Conservation (phyloP, 1,140 invertebrate species). For the Copidosoma floridanum region DNA sequence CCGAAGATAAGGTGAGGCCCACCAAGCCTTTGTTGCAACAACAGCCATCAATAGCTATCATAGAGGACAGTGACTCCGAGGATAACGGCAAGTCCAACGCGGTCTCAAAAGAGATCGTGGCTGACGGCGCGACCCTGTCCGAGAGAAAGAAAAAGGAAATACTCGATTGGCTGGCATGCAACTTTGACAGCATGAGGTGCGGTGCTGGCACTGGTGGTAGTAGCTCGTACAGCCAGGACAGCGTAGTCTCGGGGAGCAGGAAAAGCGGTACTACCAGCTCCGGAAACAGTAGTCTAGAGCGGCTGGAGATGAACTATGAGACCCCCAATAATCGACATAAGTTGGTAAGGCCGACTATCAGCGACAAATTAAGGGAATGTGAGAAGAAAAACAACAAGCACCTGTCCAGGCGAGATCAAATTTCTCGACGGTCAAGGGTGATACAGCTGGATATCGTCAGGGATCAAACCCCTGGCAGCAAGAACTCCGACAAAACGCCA, state of each 20-base stretch:
- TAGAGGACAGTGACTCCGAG: conserved; percentile 27
- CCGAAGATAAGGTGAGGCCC: no score
- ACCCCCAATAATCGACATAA: conserved; percentile 56
- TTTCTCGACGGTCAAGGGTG: not conserved
- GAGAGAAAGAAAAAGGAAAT: conserved; percentile 47
- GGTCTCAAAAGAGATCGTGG: conserved; percentile 17
- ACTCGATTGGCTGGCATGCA: conserved; percentile 44
- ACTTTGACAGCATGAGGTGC: conserved; percentile 35
- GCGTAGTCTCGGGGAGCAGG: conserved; percentile 35
- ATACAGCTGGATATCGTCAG: not conserved
- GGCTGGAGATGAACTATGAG: conserved; percentile 49
- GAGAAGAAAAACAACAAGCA: no score
- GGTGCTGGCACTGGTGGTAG: no score
- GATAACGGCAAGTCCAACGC: not conserved
- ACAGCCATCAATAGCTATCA: conserved; percentile 1
- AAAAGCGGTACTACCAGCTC: conserved; percentile 41
- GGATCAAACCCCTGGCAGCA: conserved; percentile 2
- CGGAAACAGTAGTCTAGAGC: conserved; percentile 52
- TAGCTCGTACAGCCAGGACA: conserved; percentile 39
- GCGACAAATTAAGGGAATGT: no score
- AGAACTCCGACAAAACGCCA: not conserved
- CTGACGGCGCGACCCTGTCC: conserved; percentile 30
- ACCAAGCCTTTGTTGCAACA: not conserved
- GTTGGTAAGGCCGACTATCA: no score
- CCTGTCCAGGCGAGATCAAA: no score